phyloP scores from a whole-genome alignment of 2,797 vertebrate species.

The Tamandua tetradactyla region DNA sequence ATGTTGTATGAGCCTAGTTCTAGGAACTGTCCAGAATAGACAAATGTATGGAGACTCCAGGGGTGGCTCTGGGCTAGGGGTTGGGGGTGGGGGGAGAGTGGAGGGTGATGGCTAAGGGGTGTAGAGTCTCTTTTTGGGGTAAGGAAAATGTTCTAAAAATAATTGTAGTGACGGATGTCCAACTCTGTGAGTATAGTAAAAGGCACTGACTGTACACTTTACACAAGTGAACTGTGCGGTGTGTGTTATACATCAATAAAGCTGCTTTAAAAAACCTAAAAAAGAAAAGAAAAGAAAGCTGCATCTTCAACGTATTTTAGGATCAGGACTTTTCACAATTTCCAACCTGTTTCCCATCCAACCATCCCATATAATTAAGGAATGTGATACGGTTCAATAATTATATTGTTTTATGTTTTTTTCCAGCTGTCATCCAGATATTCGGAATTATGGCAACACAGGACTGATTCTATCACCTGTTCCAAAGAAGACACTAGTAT shows the following conservation, averaged over 20 bases:
- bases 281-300: not conserved
- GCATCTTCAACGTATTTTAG: not conserved
- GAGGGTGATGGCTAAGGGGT: not conserved
- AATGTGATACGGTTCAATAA: not conserved
- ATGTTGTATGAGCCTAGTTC: not conserved
- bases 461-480: not conserved
- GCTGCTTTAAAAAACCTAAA: not conserved
- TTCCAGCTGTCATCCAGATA: not conserved
- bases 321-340: not conserved
- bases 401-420: no score
- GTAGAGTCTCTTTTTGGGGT: not conserved
- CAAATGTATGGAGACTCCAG: not conserved
- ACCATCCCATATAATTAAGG: not conserved
- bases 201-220: not conserved
- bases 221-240: not conserved
- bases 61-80: no score
- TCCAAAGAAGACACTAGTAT: not conserved
- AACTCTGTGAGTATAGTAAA: not conserved
- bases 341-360: not conserved
- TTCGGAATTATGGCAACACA: not conserved
- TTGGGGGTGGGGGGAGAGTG: fast-evolving
- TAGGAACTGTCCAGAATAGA: not conserved
- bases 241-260: not conserved
- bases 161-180: not conserved
- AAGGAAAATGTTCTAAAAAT: not conserved